phyloP scores from a whole-genome alignment of 2,797 vertebrate genomes.

The Adelosebastes latens region DNA sequence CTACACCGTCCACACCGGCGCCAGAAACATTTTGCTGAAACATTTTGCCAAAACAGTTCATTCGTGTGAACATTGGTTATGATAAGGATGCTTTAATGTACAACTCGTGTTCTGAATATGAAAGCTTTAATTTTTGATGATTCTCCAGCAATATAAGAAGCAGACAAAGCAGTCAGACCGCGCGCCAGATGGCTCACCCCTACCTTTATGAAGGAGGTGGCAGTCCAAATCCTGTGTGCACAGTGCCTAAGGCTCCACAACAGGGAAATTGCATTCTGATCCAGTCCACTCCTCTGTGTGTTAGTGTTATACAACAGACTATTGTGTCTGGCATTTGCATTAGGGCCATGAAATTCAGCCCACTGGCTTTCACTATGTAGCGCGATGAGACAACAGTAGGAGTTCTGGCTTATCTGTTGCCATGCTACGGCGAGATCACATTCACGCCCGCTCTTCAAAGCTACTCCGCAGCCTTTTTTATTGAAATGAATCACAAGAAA shows the following conservation, averaged over 20 bases:
- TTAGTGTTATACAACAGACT: slow-evolving; percentile 74
- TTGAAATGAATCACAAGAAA: slow-evolving; percentile 48
- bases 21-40: background rate
- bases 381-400: slow-evolving; percentile 63
- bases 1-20: background rate
- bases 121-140: slow-evolving; percentile 36
- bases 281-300: slow-evolving; percentile 68
- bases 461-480: slow-evolving; percentile 17
- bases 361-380: slow-evolving; percentile 59
- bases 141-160: slow-evolving; percentile 17
- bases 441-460: slow-evolving; percentile 54
- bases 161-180: slow-evolving; percentile 33
- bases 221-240: slow-evolving; percentile 55
- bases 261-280: slow-evolving; percentile 74
- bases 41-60: background rate
- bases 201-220: slow-evolving; percentile 59
- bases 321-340: slow-evolving; percentile 81
- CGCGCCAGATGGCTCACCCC: slow-evolving; percentile 51
- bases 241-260: slow-evolving; percentile 55
- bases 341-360: slow-evolving; percentile 73
- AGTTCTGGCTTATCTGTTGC: slow-evolving; percentile 65
- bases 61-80: background rate
- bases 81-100: slow-evolving; percentile 5
- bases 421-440: slow-evolving; percentile 55
- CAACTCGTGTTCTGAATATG: slow-evolving; percentile 8